A percentile compares a stretch with the other conserved stretches of the same genome.
Conservation (phyloP, 2,888 invertebrate species). For the Candidula unifasciata region DNA sequence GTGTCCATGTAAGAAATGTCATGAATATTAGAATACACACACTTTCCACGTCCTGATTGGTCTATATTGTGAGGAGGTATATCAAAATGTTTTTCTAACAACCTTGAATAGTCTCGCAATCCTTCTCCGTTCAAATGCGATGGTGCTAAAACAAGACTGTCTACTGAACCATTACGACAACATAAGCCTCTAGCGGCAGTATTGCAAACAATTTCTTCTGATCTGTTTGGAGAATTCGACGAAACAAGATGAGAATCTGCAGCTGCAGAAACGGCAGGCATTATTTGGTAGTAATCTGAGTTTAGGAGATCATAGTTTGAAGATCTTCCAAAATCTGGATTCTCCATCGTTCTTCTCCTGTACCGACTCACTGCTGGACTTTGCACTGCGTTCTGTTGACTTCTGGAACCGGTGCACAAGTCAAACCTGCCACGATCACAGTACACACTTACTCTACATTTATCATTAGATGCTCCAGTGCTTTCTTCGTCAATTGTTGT, state of each 20-base stretch:
- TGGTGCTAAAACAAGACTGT: not conserved
- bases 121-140: constrained; percentile 9
- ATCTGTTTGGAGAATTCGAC: not conserved
- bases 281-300: constrained; percentile 22
- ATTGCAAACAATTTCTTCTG: not conserved
- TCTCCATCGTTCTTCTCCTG: constrained; percentile 5
- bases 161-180: not conserved
- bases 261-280: not conserved
- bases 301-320: not conserved
- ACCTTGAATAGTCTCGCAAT: constrained; percentile 29
- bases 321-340: not conserved
- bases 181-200: too few species aligned
- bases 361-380: constrained; percentile 11
- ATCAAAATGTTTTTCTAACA: constrained; percentile 37
- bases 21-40: not conserved
- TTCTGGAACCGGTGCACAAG: not conserved
- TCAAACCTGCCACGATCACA: not conserved
- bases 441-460: not conserved
- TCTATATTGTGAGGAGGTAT: constrained; percentile 48
- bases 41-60: constrained; percentile 27
- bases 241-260: not conserved
- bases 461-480: not conserved
- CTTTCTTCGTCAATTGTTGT: constrained; percentile 71
- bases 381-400: not conserved
- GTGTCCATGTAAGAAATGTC: constrained; percentile 34